A percentile compares a stretch with the other conserved stretches of the same genome.
Evolutionary conservation across 2,797 vertebrate species (phyloP).

Genomic region (Lerista edwardsae): DNA sequence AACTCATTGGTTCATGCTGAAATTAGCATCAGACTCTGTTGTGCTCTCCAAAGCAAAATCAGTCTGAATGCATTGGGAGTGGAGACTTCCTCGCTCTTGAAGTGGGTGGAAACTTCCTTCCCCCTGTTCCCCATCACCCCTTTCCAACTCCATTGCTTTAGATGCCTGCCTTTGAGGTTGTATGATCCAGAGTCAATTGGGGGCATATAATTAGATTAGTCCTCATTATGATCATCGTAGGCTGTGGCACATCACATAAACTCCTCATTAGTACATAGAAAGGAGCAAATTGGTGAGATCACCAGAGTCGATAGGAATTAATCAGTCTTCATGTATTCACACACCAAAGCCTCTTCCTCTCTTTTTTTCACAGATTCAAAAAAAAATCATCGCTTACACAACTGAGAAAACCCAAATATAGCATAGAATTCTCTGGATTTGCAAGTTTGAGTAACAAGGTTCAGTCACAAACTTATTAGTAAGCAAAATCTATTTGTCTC

Average conservation of each 20-base stretch:
- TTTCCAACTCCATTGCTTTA: constrained; percentile 36
- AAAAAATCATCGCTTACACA: constrained; percentile 33
- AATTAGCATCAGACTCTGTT: constrained; percentile 4
- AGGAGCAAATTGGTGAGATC: constrained; percentile 36
- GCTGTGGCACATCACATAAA: constrained; percentile 52
- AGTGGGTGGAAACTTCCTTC: not conserved
- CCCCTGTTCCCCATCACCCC: not conserved
- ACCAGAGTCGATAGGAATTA: constrained; percentile 47
- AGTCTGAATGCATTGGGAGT: not conserved
- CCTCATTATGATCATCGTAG: constrained; percentile 48
- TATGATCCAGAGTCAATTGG: constrained; percentile 45
- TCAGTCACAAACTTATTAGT: not conserved
- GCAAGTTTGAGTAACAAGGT: constrained; percentile 7
- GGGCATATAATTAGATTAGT: constrained; percentile 49
- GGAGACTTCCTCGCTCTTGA: constrained; percentile 25
- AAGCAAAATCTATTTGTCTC: not conserved
- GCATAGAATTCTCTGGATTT: constrained; percentile 31
- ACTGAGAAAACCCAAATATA: not conserved
- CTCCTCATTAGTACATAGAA: constrained; percentile 55
- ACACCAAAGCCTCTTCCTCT: constrained; percentile 3
- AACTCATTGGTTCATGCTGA: constrained; percentile 42
- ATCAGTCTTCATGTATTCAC: constrained; percentile 49
- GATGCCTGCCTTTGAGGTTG: constrained; percentile 31
- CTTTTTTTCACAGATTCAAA: constrained; percentile 38
- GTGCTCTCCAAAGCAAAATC: not conserved